Base-by-base conservation (phyloP, 1,140 invertebrate species). In the Lepidotrigona ventralis region DNA sequence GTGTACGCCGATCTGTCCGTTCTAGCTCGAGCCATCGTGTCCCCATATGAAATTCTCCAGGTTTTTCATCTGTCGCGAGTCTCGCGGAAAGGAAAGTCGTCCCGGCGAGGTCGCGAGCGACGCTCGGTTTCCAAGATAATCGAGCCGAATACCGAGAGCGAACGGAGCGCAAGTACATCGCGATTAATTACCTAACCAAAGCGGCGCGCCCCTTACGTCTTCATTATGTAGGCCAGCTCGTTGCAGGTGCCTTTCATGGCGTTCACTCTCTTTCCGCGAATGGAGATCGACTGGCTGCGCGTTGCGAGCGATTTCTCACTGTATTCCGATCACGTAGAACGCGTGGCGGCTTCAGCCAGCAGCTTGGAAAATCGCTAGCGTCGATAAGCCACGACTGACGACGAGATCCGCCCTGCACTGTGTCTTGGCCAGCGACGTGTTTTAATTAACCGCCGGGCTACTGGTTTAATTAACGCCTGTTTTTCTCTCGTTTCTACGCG, bases 171-270 rank as follows among this genome's bases (percentile, higher is more conserved):
- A 23, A 60, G 79, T 81, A 81, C 79, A 85, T 58, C 60, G 77
- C 84, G 80, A 87, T 91, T 90, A 90, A 90, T 91, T 90, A 89
- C 71, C 79, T 54, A 79, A 83, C 46, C 74, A 54, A 51, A 58
- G 54, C 69, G 85, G 33, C 77, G 76, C 64, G 58, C 72, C 83
- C 87, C 88, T 88, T 87, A 90, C 85, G 85, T 91, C 91, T 92
- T 92, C 86, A 91, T 92, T 91, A 89, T 85, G 90, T 90, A 89
- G 87, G 90, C 88, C 87, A 89, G 87, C 86, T 88, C 82, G 83
- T 91, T 89, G 90, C 87, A 92, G 90, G 85, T 88, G 88, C 89
- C 90, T 91, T 91, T 92, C 75, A 21, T 46, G 60, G 74, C 17
- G 72, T 15, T n/a, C 81, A 23, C 60, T 75, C 77, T 79, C 33